Percentiles rank a stretch among this genome's conserved stretches.
phyloP scores from a whole-genome alignment of 2,113 vertebrate species.

The Eulemur rufifrons region DNA sequence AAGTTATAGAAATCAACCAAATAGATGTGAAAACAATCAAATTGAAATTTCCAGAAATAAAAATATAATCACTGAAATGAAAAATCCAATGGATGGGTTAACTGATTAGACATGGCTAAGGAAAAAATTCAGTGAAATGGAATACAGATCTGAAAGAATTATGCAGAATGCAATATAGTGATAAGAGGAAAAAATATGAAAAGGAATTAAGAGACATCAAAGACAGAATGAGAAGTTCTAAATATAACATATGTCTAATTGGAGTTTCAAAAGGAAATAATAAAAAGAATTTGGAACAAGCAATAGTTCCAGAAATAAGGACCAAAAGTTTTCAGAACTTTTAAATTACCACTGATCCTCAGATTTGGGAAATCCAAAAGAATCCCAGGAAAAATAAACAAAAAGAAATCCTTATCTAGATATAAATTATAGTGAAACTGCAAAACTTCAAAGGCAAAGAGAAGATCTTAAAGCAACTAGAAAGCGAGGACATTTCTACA shows the following conservation, averaged over 20 bases:
- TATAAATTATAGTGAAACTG: background rate
- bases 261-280: background rate
- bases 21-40: background rate
- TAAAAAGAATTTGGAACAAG: background rate
- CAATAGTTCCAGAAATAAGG: background rate
- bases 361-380: background rate
- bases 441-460: background rate
- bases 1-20: background rate
- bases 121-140: background rate
- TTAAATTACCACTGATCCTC: background rate
- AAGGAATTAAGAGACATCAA: background rate
- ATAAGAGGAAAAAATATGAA: background rate
- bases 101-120: background rate
- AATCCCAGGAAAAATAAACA: background rate
- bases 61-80: conserved; percentile 39
- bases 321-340: background rate
- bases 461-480: conserved; percentile 14
- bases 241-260: background rate
- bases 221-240: background rate
- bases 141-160: background rate
- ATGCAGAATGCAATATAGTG: background rate
- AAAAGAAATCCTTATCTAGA: background rate
- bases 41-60: background rate
- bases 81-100: background rate
- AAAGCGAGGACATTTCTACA: background rate